Evolutionary conservation across 2,888 invertebrate species (phyloP), one percentile per base, ranked within the genome.

Genomic region (Xestia sexstrigata): DNA sequence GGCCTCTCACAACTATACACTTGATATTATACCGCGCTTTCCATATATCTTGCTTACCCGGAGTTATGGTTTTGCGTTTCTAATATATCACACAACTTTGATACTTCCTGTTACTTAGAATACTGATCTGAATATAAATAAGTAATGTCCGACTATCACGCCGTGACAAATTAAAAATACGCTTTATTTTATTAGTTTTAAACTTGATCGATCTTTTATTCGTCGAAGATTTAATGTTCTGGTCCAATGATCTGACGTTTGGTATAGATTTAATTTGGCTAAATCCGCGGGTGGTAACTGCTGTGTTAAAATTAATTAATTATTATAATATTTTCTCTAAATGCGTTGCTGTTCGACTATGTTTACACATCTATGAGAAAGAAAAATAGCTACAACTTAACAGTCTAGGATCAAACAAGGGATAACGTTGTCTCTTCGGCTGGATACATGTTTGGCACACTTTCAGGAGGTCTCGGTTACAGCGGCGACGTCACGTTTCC

Each of bases 401-500:
- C 77, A 81, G 69, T 68, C 83, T 80, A 65, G 82, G 81, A 89
- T 89, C 80, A 84, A 86, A 91, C 92, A 90, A 89, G 90, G 88
- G 90, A 92, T 91, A 92, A 92, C 90, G 91, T 92, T 91, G 89
- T 92, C 91, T 91, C 91, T 91, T 90, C 58, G 90, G 89, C 90
- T 91, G 88, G 89, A 90, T 92, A 93, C 95, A 94, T 92, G 93
- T 90, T 91, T 95, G 96, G 92, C 96, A 96, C 93, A 96, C 94
- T 95, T 96, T 95, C 93, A 92, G 94, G 93, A 90, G 94, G 92
- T 94, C 93, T 93, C 89, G 92, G 93, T 93, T 93, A 93, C 94
- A 92, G 91, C 93, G 92, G 92, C 93, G 93, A 95, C 93, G 94
- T 96, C 96, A 96, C 96, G 96, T 95, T 96, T 95, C 92, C 93